phyloP scores from a whole-genome alignment of 2,888 invertebrate genomes.

The Orthonychiurus folsomi region DNA sequence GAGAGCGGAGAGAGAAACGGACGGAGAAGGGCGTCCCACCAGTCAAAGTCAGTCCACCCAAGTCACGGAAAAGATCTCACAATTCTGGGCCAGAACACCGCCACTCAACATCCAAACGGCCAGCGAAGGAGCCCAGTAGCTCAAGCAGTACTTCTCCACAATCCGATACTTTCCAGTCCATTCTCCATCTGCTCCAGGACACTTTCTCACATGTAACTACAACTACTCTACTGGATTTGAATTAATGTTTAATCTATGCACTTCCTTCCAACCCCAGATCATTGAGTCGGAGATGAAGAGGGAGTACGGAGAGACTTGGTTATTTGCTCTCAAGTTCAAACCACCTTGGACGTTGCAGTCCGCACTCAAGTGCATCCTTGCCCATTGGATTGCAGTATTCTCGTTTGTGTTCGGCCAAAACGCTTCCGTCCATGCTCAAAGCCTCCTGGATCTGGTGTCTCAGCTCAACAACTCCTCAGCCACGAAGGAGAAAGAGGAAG shows the following conservation, averaged over 20 bases:
- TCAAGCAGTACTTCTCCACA: background rate
- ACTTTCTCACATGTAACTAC: constrained; percentile 14
- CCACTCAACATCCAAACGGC: background rate
- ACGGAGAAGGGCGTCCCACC: background rate
- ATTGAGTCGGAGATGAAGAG: constrained; percentile 53
- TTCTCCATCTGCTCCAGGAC: constrained; percentile 3
- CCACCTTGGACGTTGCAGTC: constrained; percentile 53
- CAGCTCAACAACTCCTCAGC: background rate
- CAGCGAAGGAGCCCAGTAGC: background rate
- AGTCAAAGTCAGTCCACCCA: too few relatives aligned
- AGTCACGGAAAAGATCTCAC: background rate
- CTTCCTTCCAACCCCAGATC: constrained; percentile 39
- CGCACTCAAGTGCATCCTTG: constrained; percentile 51
- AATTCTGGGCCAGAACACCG: too few relatives aligned
- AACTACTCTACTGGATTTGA: background rate
- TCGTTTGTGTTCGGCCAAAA: constrained; percentile 41
- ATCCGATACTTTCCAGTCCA: constrained; percentile 6
- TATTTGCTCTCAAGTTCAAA: constrained; percentile 49
- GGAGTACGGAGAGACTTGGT: constrained; percentile 51
- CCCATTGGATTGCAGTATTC: constrained; percentile 56
- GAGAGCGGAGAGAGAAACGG: background rate
- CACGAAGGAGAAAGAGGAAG: background rate
- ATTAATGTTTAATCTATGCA: background rate
- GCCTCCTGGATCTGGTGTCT: constrained; percentile 14
- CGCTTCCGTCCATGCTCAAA: constrained; percentile 19